Evolutionary conservation across 2,888 invertebrate genomes (phyloP), one percentile per base, ranked within the genome.

Genomic region (Empis livida): DNA sequence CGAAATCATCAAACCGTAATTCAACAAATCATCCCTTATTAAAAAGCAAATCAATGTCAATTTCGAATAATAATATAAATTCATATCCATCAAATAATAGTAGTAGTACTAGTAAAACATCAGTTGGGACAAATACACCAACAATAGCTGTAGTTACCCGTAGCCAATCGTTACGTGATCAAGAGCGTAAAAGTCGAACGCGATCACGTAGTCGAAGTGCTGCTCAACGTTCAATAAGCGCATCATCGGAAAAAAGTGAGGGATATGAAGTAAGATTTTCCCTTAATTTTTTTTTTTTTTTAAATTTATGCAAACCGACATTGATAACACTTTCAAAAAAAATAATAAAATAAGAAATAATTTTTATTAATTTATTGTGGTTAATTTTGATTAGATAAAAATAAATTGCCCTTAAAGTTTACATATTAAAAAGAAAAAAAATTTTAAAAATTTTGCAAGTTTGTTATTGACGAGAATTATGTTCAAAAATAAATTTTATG

Each of bases 231-330:
- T 80, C 80, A 4, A 65, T 79, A 49, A 82, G 82, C 65, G 74
- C 81, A 55, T 80, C 76, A 43, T 82, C 82, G 13, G 72, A 82
- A 52, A 79, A 82, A 58, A 88, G 88, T 50, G 88, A 88, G 71
- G 88, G 88, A 73, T 89, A 89, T 62, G 79, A 78, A 75, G 89
- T 89, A 84, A 76, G 85, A 27, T 6, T 27, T 27, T 27, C 9
- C 5, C 23, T 27, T 8, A 27, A 27, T 27, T 27, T 27, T 27
- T 27, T 5, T 20, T 20, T 20, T 5, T 31, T 31, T 31, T n/a
- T 37, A n/a, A 17, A 40, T 49, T 1, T 14, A 27, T 41, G 23
- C 15, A 6, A 20, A 20, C 3, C 6, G 4, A 20, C 6, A 5
- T 20, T 20, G 20, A 20, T 20, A 3, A 20, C 6, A 20, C 6